A percentile compares a stretch with the other conserved stretches of the same genome.
phyloP scores from a whole-genome alignment of 2,888 invertebrate species.

The Xestia c-nigrum region DNA sequence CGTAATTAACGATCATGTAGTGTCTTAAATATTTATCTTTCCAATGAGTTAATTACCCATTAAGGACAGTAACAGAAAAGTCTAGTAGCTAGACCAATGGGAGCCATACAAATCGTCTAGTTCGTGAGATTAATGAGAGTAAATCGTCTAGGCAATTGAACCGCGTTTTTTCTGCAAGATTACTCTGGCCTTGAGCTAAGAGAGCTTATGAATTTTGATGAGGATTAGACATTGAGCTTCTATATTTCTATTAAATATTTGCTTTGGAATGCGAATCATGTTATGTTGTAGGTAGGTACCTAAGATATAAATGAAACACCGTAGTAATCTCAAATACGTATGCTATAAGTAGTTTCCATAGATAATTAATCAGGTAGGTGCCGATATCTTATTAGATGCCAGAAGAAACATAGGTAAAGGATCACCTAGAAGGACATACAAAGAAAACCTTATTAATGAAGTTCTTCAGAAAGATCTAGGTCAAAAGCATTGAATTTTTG shows the following conservation, averaged over 20 bases:
- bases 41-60: slow-evolving; percentile 29
- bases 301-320: background rate
- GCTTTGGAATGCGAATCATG: background rate
- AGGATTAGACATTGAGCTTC: slow-evolving; percentile 18
- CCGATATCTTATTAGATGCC: background rate
- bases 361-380: background rate
- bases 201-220: slow-evolving; percentile 46
- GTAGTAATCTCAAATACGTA: background rate
- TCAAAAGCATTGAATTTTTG: background rate
- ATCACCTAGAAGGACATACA: background rate
- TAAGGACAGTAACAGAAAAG: slow-evolving; percentile 24
- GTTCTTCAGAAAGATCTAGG: background rate
- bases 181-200: slow-evolving; percentile 43
- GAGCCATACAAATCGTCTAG: slow-evolving; percentile 42
- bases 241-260: background rate
- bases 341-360: background rate
- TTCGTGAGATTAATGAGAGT: slow-evolving; percentile 29
- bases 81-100: slow-evolving; percentile 40
- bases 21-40: slow-evolving; percentile 45
- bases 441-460: background rate
- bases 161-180: slow-evolving; percentile 51
- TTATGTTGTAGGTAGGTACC: background rate
- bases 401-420: background rate
- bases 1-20: background rate
- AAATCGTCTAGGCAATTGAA: slow-evolving; percentile 40